Percentiles rank a stretch among this genome's conserved stretches.
phyloP scores from a whole-genome alignment of 2,888 invertebrate species.

The Idaea dimidiata region DNA sequence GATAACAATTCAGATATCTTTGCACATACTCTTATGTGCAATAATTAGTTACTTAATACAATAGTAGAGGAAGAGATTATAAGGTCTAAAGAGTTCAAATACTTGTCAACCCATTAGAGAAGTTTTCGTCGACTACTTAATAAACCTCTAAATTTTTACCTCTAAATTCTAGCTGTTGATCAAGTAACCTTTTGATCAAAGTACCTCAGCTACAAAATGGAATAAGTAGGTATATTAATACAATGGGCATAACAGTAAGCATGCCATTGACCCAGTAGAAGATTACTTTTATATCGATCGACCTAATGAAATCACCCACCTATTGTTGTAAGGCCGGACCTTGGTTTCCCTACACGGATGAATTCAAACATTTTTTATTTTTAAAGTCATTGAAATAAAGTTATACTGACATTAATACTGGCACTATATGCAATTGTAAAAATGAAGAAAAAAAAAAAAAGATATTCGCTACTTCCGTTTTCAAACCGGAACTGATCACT shows the following conservation, averaged over 20 bases:
- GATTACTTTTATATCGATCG: conserved; percentile 18
- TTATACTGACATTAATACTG: neutral
- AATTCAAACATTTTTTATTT: neutral
- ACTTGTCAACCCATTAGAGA: too few species aligned
- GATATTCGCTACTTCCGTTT: neutral
- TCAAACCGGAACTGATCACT: neutral
- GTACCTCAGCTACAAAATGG: neutral
- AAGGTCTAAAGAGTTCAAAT: too few species aligned
- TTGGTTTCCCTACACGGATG: neutral
- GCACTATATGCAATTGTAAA: neutral
- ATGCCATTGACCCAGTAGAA: conserved; percentile 26
- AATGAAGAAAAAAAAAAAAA: neutral
- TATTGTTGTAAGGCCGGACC: conserved; percentile 12
- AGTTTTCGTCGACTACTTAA: too few species aligned
- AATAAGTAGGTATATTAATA: neutral
- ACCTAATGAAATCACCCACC: conserved; percentile 9
- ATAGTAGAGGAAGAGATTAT: too few species aligned
- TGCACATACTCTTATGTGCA: neutral
- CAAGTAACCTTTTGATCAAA: neutral
- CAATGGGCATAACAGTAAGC: conserved; percentile 10
- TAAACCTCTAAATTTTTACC: too few species aligned
- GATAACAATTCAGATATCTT: neutral
- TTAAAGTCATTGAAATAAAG: neutral
- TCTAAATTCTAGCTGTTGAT: neutral
- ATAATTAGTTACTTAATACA: neutral